Percentiles rank a stretch among this genome's conserved stretches.
phyloP scores from a whole-genome alignment of 2,888 invertebrate species.

The Amphipyra tragopoginis region DNA sequence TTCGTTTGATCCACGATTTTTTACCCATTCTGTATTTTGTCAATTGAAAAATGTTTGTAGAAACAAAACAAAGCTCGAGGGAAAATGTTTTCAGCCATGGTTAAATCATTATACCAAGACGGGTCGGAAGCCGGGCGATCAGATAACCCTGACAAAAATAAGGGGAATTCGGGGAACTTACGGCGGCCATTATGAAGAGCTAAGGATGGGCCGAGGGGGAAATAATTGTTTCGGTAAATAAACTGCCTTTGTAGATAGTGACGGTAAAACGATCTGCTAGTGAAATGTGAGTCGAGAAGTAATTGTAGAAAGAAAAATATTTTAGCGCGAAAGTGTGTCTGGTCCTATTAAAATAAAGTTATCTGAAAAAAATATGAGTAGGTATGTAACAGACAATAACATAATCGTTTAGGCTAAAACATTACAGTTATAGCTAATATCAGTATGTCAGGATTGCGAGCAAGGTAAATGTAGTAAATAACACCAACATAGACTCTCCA shows the following conservation, averaged over 20 bases:
- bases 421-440: no score
- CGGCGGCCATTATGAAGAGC: constrained; percentile 15
- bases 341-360: no score
- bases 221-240: constrained; percentile 49
- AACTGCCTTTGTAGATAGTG: constrained; percentile 36
- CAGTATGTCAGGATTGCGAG: no score
- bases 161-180: constrained; percentile 13
- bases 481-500: no score
- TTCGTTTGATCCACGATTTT: no score
- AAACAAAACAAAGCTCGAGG: not conserved
- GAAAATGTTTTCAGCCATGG: not conserved
- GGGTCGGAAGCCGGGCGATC: constrained; percentile 16
- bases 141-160: constrained; percentile 22
- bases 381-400: no score
- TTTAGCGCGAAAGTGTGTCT: no score
- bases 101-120: constrained; percentile 1
- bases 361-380: no score
- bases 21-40: not conserved
- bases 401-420: no score
- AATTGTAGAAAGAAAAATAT: constrained; percentile 14
- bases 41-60: not conserved
- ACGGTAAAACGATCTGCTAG: constrained; percentile 13
- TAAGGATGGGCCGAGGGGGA: constrained; percentile 15
- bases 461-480: no score
- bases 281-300: constrained; percentile 26